Conservation (phyloP, 2,113 vertebrate species). For the Plecotus auritus region DNA sequence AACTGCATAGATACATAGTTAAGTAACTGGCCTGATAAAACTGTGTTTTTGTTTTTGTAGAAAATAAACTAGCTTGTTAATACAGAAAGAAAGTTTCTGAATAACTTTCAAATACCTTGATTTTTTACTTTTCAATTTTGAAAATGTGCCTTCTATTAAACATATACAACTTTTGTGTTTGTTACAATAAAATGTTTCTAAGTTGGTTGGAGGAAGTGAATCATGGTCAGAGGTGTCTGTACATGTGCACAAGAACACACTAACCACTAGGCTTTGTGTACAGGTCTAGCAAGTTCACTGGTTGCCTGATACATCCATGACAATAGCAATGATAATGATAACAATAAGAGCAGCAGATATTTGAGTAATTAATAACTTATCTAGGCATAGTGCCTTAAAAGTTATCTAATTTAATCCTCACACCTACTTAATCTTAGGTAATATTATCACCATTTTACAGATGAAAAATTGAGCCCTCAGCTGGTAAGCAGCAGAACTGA, state of each 20-base stretch:
- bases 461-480: background rate
- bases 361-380: background rate
- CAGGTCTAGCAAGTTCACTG: background rate
- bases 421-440: background rate
- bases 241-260: background rate
- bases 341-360: background rate
- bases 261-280: background rate
- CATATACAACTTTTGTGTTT: background rate
- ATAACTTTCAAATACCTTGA: background rate
- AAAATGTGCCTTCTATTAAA: background rate
- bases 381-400: background rate
- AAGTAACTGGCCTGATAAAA: background rate
- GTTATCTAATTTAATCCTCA: background rate
- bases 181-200: background rate
- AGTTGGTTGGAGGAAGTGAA: background rate
- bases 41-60: conserved; percentile 7
- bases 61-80: conserved; percentile 13
- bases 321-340: background rate
- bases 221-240: background rate
- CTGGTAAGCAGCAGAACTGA: background rate
- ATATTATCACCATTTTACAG: background rate
- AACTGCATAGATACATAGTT: background rate
- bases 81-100: background rate
- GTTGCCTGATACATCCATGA: background rate
- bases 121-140: background rate